Conservation (phyloP, 2,888 invertebrate species). For the Eudasyphora cyanicolor region DNA sequence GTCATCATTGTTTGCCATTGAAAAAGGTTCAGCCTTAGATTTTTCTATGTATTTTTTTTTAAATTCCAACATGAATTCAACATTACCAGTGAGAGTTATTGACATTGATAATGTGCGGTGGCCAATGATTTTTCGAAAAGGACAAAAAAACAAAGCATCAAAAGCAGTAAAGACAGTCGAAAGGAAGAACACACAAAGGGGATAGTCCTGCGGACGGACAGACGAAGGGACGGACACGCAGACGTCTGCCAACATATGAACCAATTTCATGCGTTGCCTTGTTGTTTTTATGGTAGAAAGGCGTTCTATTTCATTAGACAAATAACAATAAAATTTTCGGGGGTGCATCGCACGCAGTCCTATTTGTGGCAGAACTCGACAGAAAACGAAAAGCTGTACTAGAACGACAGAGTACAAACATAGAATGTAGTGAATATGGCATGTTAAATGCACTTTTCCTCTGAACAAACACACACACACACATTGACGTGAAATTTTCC, state of each 20-base stretch:
- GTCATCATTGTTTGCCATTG: not conserved
- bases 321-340: conserved; percentile 3
- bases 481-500: conserved; percentile 3
- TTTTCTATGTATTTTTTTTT: too few relatives aligned
- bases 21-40: too few relatives aligned
- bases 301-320: conserved; percentile 12
- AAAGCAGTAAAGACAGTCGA: too few relatives aligned
- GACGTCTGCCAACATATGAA: not conserved
- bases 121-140: too few relatives aligned
- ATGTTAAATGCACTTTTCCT: conserved; percentile 58
- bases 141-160: too few relatives aligned
- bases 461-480: conserved; percentile 41
- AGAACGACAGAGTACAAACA: not conserved
- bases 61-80: too few relatives aligned
- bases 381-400: not conserved
- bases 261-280: not conserved
- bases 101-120: conserved; percentile 1
- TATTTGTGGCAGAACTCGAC: not conserved
- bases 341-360: not conserved
- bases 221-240: not conserved
- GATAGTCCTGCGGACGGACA: not conserved
- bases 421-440: conserved; percentile 11
- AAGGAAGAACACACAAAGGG: too few relatives aligned
- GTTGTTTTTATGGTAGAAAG: not conserved
- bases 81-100: too few relatives aligned